These are phyloP conservation scores for Percopsis transmontana DNA, from an alignment of 2,113 vertebrate species.

Conservation along the genomic window DNA sequence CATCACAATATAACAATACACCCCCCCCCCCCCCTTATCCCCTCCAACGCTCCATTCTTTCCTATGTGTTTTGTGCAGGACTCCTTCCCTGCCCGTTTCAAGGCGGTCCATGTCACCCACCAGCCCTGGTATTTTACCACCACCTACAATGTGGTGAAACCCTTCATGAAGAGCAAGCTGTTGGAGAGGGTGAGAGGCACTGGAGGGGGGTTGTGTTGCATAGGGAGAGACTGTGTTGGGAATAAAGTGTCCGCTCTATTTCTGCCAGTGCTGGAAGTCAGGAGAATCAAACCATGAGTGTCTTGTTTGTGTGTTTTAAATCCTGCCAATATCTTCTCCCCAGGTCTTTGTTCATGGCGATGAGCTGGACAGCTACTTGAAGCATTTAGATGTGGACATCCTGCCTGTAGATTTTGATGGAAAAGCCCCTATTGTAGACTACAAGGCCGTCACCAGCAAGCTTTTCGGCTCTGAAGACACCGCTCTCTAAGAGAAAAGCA, in stretches of 20 bases:
- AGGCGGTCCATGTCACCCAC: conserved; percentile 94
- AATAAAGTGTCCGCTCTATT: too few relatives aligned
- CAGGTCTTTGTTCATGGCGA: conserved; percentile 94
- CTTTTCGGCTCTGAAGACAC: conserved; percentile 94
- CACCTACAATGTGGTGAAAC: conserved; percentile 95
- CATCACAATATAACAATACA: background rate
- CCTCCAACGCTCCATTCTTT: background rate
- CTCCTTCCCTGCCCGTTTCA: conserved; percentile 96
- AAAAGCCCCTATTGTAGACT: conserved; percentile 82
- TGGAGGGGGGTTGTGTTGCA: background rate
- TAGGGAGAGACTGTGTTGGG: too few relatives aligned
- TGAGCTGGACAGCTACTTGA: conserved; percentile 86
- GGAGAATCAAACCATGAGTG: too few relatives aligned
- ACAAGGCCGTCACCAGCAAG: conserved; percentile 80
- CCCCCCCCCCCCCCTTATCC: too few relatives aligned
- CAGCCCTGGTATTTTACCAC: conserved; percentile 99
- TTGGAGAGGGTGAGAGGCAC: conserved; percentile 86
- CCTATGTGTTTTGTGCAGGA: conserved; percentile 77
- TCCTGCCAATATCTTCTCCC: background rate
- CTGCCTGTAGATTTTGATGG: conserved; percentile 91
- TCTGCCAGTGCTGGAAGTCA: background rate
- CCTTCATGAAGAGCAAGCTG: conserved; percentile 96
- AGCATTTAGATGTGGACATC: conserved; percentile 86
- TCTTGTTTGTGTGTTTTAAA: conserved; percentile 2
- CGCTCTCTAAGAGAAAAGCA: conserved; percentile 76